Conservation (phyloP, 2,113 vertebrate species). For the Crypturellus undulatus region DNA sequence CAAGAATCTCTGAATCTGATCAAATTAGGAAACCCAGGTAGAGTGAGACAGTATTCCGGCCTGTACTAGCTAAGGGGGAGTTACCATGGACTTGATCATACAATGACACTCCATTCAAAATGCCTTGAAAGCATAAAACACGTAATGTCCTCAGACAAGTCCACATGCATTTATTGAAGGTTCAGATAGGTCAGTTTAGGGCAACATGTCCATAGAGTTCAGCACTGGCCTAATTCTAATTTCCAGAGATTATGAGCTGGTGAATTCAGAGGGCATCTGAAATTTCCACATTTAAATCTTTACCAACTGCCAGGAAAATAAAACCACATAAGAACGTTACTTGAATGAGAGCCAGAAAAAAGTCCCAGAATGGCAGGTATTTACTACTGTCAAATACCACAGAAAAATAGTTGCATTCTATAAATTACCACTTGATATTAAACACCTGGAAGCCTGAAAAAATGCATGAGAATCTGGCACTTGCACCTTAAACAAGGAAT, state of each 20-base stretch:
- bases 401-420: neutral
- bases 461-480: neutral
- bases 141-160: neutral
- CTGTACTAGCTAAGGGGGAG: neutral
- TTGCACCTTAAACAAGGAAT: neutral
- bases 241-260: neutral
- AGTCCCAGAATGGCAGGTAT: neutral
- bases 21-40: neutral
- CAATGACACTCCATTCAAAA: accelerated
- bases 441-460: neutral
- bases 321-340: neutral
- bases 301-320: neutral
- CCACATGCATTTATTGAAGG: neutral
- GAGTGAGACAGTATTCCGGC: neutral
- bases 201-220: neutral
- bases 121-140: neutral
- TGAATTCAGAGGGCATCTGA: neutral
- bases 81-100: neutral
- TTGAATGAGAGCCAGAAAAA: neutral
- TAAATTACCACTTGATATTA: neutral
- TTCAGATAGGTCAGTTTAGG: neutral
- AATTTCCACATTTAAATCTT: neutral
- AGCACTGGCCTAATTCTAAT: neutral
- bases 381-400: neutral
- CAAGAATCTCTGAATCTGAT: neutral